Evolutionary conservation across 2,797 vertebrate species (phyloP), one percentile per base, ranked within the genome.

Genomic region (Enteromius afrohamiltoni): DNA sequence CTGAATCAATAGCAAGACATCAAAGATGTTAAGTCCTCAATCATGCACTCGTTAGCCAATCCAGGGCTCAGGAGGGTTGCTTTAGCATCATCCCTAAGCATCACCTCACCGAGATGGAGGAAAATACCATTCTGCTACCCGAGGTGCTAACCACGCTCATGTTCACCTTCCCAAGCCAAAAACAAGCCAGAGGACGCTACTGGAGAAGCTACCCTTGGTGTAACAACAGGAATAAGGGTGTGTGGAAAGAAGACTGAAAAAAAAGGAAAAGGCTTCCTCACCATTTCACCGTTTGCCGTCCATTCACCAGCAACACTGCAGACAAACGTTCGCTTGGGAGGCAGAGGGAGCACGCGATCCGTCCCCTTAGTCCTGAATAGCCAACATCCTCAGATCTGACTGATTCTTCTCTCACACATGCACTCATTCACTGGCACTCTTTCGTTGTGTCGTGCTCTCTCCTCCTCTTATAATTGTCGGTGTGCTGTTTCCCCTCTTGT

Each of bases 401-500:
- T 90, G 71, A 75, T 47, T 80, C 81, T 85, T 75, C 75, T 26
- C 74, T 67, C 51, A n/a, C 68, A 71, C 77, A 58, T 34, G 64
- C 70, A 79, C 21, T 53, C 85, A 68, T 70, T 86, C 82, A 85
- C 83, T 74, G 67, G 9, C 69, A 14, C 69, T 81, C 86, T 81
- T 79, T 19, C 45, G 71, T 62, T 86, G 88, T 82, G 86, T 51
- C 21, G 86, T 79, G 88, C 87, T 90, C 89, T 86, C 89, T 88
- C 88, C 90, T 88, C 91, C 87, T 91, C 91, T 92, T 92, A 91
- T 92, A 92, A 92, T 90, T 85, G 91, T 92, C 91, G 89, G 91
- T 91, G 91, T 92, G 93, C 92, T 91, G 90, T 94, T 95, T 95
- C 93, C 93, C 94, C 92, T 92, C 90, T 91, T 88, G 91, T 93